Conservation (phyloP, 23 tunicate genomes). For the Corella eumyota region DNA sequence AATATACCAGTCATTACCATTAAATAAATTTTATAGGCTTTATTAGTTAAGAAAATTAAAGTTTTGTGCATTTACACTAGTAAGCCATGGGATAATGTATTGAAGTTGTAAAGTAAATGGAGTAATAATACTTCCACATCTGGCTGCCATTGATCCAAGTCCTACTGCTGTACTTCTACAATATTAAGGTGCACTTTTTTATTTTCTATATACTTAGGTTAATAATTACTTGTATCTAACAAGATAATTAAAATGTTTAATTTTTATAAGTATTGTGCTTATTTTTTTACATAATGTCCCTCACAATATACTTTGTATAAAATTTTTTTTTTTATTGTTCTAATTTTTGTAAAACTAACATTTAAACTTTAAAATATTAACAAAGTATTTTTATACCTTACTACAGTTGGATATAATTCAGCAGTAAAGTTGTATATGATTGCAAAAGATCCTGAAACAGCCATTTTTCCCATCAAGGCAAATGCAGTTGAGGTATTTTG, state of each 20-base stretch:
- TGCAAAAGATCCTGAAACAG: constrained; percentile 80
- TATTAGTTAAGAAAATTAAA: no score
- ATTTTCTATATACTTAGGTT: no score
- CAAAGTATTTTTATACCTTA: constrained; percentile 40
- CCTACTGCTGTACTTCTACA: constrained; percentile 82
- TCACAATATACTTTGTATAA: no score
- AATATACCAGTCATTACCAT: no score
- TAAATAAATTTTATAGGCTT: no score
- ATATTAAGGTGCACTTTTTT: background rate
- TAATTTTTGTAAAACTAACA: background rate
- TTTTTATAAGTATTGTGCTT: no score
- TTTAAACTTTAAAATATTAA: background rate
- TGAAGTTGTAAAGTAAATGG: constrained; percentile 83
- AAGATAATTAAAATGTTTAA: no score
- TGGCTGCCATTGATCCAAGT: constrained; percentile 76
- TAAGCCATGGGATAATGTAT: constrained; percentile 76
- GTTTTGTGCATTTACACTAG: constrained; percentile 80
- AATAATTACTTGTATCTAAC: no score
- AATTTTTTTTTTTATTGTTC: no score
- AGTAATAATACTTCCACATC: constrained; percentile 66
- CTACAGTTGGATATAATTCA: constrained; percentile 87
- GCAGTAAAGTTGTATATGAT: constrained; percentile 90
- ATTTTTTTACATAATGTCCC: no score
- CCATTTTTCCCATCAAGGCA: constrained; percentile 83
- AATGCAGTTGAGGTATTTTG: constrained; percentile 43